Evolutionary conservation across 2,113 vertebrate species (phyloP), one percentile per base, ranked within the genome.

Genomic region (Silurus meridionalis): DNA sequence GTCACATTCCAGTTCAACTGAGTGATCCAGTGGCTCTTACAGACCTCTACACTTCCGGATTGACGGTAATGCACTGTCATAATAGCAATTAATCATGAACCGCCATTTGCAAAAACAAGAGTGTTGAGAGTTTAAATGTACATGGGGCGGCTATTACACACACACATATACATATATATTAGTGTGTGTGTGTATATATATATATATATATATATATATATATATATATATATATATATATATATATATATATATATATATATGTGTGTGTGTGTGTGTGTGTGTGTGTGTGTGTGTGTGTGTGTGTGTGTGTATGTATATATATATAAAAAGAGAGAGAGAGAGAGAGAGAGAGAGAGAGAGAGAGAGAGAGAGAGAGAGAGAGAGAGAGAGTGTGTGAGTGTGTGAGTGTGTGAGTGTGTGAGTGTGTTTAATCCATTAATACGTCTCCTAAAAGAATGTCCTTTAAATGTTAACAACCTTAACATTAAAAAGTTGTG

Each of bases 1-100:
- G 64, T 74, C 74, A 86, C 86, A 90, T 93, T 91, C 90, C 88
- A 90, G 88, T 88, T 88, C 87, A 87, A 77, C 72, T 87, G 78
- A 84, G 28, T 61, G 72, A 37, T 89, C 25, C n/a, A 82, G 67
- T 21, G 37, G 63, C 48, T 57, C 74, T 57, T 60, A 81, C 80
- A 87, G 71, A 55, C 67, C 58, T 82, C 21, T 81, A 67, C 3
- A 57, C 72, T 75, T 84, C 21, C 37, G 37, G 57, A 71, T 48
- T 74, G 60, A 55, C 52, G 9, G 71, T 78, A 82, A 87, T 64
- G 53, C 10, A 82, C 25, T 55, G 61, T 37, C 82, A 72, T 55
- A 71, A 28, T 82, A 8, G 58, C 23, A 71, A 80, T 80, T 80
- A 25, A 82, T 78, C 74, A 78, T 55, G 21, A 23, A 61, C n/a